Conservation (phyloP, 2,113 vertebrate genomes). For the Brachypteracias leptosomus region DNA sequence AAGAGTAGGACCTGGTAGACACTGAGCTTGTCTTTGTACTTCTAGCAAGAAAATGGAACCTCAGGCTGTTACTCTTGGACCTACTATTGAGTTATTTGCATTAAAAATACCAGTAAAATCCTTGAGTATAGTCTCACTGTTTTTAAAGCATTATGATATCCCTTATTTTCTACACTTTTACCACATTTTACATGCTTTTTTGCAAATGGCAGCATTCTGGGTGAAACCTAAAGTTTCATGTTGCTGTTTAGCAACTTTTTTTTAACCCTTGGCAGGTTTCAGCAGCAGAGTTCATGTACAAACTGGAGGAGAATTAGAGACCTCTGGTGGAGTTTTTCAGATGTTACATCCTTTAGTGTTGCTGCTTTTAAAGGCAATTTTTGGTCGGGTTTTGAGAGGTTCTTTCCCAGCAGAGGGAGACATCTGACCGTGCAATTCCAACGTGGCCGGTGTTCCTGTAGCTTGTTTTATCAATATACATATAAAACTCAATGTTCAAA, state of each 20-base stretch:
- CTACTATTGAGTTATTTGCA: fast-evolving
- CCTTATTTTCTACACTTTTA: background rate
- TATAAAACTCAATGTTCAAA: conserved; percentile 85
- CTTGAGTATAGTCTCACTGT: background rate
- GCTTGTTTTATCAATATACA: conserved; percentile 81
- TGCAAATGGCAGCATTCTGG: background rate
- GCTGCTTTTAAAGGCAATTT: background rate
- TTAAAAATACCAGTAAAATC: background rate
- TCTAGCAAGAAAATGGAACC: background rate
- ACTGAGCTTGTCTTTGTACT: background rate
- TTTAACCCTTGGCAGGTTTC: background rate
- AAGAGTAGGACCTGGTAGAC: background rate
- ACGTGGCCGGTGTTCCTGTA: conserved; percentile 7
- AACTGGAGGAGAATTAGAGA: background rate
- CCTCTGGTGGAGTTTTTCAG: background rate
- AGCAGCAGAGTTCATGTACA: background rate
- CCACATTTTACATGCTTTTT: fast-evolving
- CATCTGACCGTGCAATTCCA: conserved; percentile 55
- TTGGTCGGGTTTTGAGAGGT: background rate
- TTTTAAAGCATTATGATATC: background rate
- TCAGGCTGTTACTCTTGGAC: background rate
- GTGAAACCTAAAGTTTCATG: background rate
- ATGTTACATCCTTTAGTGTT: background rate
- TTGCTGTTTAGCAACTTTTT: background rate
- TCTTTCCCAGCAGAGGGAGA: conserved; percentile 77